Evolutionary conservation across 2,888 invertebrate genomes (phyloP).

Genomic region (Ochropleura plecta): DNA sequence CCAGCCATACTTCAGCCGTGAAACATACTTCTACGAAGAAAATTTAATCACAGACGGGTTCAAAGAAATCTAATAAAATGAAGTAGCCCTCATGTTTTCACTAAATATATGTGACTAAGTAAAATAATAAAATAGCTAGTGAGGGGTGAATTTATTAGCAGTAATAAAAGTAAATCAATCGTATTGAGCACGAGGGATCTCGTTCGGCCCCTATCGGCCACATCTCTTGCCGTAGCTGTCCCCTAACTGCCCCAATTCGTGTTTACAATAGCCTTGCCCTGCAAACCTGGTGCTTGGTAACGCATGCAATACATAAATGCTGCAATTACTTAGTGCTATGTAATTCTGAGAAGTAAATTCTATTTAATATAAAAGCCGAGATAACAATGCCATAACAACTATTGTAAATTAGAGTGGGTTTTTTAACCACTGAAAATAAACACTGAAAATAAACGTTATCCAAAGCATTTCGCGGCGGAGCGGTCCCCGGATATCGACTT

Average conservation of each 20-base stretch:
- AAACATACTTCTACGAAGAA: constrained; percentile 52
- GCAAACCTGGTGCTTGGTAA: constrained; percentile 47
- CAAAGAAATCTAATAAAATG: constrained; percentile 59
- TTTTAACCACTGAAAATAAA: too few species aligned
- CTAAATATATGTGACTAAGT: constrained; percentile 56
- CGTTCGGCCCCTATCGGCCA: constrained; percentile 79
- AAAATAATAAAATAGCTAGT: constrained; percentile 61
- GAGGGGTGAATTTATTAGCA: constrained; percentile 82
- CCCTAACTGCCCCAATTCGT: constrained; percentile 73
- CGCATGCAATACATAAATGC: constrained; percentile 22
- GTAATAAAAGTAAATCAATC: constrained; percentile 88
- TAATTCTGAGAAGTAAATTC: neutral
- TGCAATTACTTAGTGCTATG: constrained; percentile 22
- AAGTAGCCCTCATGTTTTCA: constrained; percentile 55
- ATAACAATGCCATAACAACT: neutral
- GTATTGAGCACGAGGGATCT: constrained; percentile 77
- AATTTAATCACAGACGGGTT: constrained; percentile 59
- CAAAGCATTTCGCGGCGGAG: constrained; percentile 65
- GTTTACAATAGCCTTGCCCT: constrained; percentile 69
- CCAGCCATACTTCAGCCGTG: constrained; percentile 47
- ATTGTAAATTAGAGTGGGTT: constrained; percentile 25
- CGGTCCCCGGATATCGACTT: constrained; percentile 77
- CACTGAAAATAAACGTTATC: constrained; percentile 53
- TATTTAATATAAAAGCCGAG: neutral
- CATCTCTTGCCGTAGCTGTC: constrained; percentile 71